Base-by-base conservation (phyloP, 2,888 invertebrate genomes). In the Protonemura montana region DNA sequence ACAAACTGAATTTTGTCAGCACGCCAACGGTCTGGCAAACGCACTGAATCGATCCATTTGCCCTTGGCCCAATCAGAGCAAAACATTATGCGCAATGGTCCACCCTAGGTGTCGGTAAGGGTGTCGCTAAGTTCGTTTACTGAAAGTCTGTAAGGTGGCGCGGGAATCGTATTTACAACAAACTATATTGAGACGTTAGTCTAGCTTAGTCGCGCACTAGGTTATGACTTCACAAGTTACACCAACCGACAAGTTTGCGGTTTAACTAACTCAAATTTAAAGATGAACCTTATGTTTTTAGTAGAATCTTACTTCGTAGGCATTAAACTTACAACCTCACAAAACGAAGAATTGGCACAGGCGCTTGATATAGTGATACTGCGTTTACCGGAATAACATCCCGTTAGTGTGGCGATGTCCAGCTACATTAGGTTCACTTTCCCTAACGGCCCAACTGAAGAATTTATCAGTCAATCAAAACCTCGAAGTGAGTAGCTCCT, bases 401-500 rank as follows among this genome's bases (percentile, higher is more conserved):
- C 35, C 35, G 35, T 35, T 35, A 35, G 10, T 35, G 35, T 35
- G 35, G 35, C 35, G 35, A 35, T 35, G 35, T 35, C 35, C 35
- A 35, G 35, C 35, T 35, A 35, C 35, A 35, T 35, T 35, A 59
- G 59, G 21, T 59, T 59, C 59, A 59, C 59, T 59, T 59, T 59
- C 59, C 59, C 59, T 21, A 59, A 59, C 59, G 13, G 59, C 21
- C 21, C 59, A 21, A 1, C 59, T 2, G 21, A 10, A 59, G 16
- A 21, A 59, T 59, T 81, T 92, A 35, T 59, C 59, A 93, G 90
- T 95, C 94, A 87, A 94, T 91, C 91, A 94, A 91, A 77, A 95
- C 89, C 90, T 95, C 94, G 89, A 95, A 95, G 89, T 94, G 94
- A 6, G 94, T 93, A 28, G 94, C 93, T 76, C 95, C 95, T 88